Evolutionary conservation across 2,888 invertebrate species (phyloP).

Genomic region (Bibio marci): DNA sequence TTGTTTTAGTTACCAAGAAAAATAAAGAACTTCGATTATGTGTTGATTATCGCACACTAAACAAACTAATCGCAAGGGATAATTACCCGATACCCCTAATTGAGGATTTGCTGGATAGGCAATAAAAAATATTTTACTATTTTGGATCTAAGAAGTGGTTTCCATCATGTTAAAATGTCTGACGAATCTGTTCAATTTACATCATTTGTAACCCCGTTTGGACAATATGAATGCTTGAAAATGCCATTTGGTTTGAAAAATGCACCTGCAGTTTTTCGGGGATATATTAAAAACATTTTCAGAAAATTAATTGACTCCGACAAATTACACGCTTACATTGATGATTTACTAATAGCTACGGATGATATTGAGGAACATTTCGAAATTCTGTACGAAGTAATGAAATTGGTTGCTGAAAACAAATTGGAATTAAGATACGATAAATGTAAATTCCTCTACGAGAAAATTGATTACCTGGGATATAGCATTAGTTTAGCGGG

Average conservation of each 20-base stretch:
- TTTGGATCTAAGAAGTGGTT: background rate
- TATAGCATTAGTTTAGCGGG: too few species aligned
- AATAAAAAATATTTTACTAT: background rate
- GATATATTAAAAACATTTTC: constrained; percentile 12
- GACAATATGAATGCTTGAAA: constrained; percentile 13
- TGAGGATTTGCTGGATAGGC: background rate
- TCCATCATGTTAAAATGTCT: background rate
- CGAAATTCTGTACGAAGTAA: constrained; percentile 3
- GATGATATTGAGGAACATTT: constrained; percentile 11
- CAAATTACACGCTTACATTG: constrained; percentile 13
- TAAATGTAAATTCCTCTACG: too few species aligned
- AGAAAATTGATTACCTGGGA: too few species aligned
- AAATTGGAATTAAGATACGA: too few species aligned
- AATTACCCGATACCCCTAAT: background rate
- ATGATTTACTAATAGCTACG: constrained; percentile 14
- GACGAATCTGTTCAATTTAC: background rate
- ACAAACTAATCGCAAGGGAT: constrained; percentile 11
- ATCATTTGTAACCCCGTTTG: constrained; percentile 3
- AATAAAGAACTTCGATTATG: constrained; percentile 12
- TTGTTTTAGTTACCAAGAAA: constrained; percentile 15
- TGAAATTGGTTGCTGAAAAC: too few species aligned
- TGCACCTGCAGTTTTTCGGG: constrained; percentile 12
- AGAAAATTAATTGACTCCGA: constrained; percentile 9
- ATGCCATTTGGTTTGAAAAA: constrained; percentile 15
- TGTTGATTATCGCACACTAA: constrained; percentile 12